phyloP scores from a whole-genome alignment of 2,113 vertebrate genomes.

The Campylorhamphus procurvoides region DNA sequence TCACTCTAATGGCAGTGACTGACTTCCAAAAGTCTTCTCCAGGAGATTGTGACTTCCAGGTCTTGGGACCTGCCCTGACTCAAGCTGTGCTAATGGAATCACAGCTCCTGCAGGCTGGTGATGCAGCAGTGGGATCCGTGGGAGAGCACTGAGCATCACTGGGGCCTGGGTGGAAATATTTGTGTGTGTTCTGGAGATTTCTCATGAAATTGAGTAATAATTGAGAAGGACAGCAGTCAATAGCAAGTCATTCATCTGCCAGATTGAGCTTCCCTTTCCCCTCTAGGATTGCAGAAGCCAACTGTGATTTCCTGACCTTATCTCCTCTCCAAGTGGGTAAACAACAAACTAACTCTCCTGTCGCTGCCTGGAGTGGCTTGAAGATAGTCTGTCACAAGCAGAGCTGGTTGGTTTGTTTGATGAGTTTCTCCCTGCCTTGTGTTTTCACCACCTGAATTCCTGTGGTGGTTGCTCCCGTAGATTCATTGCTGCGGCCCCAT shows the following conservation, averaged over 20 bases:
- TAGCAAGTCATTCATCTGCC: neutral
- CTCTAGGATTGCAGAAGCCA: neutral
- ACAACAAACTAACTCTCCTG: constrained; percentile 6
- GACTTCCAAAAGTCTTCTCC: neutral
- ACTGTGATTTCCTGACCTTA: neutral
- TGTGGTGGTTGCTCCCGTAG: neutral
- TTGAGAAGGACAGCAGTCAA: neutral
- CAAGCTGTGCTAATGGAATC: neutral
- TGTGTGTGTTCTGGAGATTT: neutral
- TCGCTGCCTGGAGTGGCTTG: neutral
- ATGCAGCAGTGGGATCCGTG: neutral
- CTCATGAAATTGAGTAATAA: neutral
- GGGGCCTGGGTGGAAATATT: neutral
- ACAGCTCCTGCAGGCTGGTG: neutral
- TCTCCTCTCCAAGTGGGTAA: neutral
- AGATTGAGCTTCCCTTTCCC: neutral
- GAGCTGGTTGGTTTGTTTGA: neutral
- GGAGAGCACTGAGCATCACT: fast-evolving
- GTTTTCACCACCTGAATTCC: fast-evolving
- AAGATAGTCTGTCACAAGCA: neutral
- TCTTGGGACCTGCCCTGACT: neutral
- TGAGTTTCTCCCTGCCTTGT: neutral
- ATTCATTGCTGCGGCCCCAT: fast-evolving
- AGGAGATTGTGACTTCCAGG: neutral
- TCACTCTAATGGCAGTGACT: fast-evolving